Conservation (phyloP, 2,888 invertebrate species). For the Andrena minutula region DNA sequence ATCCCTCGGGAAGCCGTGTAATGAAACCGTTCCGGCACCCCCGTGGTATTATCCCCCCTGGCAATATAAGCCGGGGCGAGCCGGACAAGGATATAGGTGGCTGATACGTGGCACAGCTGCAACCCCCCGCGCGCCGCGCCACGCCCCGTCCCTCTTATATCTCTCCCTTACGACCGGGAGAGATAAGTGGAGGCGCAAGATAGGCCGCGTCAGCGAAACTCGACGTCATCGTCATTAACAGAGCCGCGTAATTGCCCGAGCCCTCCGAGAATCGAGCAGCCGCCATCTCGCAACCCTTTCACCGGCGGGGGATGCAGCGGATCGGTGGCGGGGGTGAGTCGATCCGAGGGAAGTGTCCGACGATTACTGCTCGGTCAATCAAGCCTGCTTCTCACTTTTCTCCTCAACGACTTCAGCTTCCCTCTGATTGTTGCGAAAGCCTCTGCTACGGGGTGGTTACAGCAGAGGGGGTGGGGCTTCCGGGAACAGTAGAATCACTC, state of each 20-base stretch:
- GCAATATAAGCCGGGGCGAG: slow-evolving; percentile 67
- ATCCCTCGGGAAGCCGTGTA: slow-evolving; percentile 82
- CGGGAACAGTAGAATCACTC: no score
- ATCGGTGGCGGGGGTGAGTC: background rate
- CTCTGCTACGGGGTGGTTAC: no score
- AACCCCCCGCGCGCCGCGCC: slow-evolving; percentile 40
- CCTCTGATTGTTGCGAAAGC: background rate
- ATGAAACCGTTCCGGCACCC: slow-evolving; percentile 84
- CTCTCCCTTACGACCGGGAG: slow-evolving; percentile 33
- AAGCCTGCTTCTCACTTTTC: background rate
- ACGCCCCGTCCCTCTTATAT: slow-evolving; percentile 66
- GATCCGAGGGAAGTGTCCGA: slow-evolving; percentile 5
- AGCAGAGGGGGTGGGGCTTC: no score
- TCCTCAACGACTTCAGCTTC: background rate
- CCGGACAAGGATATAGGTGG: slow-evolving; percentile 71
- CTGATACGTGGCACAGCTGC: slow-evolving; percentile 71
- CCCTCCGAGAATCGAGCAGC: slow-evolving; percentile 66
- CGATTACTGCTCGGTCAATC: slow-evolving; percentile 13
- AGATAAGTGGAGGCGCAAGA: slow-evolving; percentile 59
- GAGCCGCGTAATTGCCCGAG: slow-evolving; percentile 76
- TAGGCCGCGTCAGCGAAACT: slow-evolving; percentile 55
- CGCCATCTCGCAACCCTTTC: slow-evolving; percentile 68
- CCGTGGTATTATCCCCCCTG: slow-evolving; percentile 78
- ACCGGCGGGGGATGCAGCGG: slow-evolving; percentile 1
- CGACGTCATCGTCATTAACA: slow-evolving; percentile 72